A percentile compares a stretch with the other conserved stretches of the same genome.
These are phyloP conservation scores for Drosophila takahashii DNA, from an alignment of 1,140 invertebrate species.

Conservation along the genomic window DNA sequence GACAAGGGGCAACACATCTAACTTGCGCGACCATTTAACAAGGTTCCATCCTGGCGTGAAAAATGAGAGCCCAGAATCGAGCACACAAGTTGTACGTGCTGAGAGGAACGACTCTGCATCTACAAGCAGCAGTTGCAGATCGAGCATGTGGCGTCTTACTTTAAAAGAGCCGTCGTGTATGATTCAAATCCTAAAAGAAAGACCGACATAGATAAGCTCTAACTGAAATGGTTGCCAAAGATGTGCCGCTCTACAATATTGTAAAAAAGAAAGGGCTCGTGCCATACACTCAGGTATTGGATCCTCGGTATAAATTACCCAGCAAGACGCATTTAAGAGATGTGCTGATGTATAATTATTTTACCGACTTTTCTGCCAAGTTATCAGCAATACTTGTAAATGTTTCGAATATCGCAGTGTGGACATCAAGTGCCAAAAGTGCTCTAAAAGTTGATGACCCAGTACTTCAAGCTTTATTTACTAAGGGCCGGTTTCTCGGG, in stretches of 20 bases:
- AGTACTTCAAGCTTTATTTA: conserved; percentile 1
- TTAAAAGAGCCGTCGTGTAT: neutral
- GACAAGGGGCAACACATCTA: conserved; percentile 34
- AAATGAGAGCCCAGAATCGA: conserved; percentile 8
- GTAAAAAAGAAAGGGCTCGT: neutral
- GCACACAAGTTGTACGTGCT: conserved; percentile 10
- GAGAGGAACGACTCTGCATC: conserved; percentile 4
- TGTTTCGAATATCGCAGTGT: no score
- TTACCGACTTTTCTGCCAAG: conserved; percentile 21
- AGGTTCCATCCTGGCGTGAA: conserved; percentile 6
- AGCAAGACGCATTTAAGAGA: conserved; percentile 5
- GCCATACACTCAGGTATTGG: no score
- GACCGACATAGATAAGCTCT: neutral
- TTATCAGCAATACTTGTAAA: conserved; percentile 13
- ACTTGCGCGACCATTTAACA: conserved; percentile 22
- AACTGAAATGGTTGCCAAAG: conserved; percentile 16
- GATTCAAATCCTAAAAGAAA: conserved; percentile 7
- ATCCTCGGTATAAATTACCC: neutral
- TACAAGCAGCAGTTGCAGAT: conserved; percentile 17
- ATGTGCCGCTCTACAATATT: conserved; percentile 9
- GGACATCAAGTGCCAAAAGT: neutral
- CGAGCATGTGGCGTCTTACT: neutral
- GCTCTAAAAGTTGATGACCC: no score
- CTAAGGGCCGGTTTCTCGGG: no score
- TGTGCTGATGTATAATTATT: conserved; percentile 24